Evolutionary conservation across 1,140 invertebrate genomes (phyloP), one percentile per base, ranked within the genome.

Genomic region (Solenopsis invicta): DNA sequence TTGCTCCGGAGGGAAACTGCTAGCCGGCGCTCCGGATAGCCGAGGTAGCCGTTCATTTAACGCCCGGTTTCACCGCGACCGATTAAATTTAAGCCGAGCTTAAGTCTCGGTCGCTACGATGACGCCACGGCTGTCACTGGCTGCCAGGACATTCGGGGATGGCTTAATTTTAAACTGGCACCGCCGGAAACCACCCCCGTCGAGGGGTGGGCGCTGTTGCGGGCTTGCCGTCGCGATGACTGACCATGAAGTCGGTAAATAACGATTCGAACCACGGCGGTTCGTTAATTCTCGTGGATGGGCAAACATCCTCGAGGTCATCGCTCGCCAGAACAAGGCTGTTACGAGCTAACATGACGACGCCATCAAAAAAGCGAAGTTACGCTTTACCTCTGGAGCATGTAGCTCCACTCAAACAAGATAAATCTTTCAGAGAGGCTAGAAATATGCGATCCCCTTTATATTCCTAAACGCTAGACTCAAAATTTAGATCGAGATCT

Each of bases 11-110:
- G 37, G 64, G 62, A 69, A 41, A 66, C 48, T 52, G n/a, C 76
- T 24, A 48, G 45, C 21, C 21, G 54, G 16, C 16, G 37, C 34
- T 72, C 69, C 59, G 37, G 62, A 86, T 45, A 34, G 41, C 13
- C 37, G 50, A 29, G 81, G 41, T 52, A 61, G 45, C n/a, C 69
- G 69, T 86, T 72, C 82, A 54, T 89, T 89, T 87, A 89, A 89
- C 76, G 84, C 54, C 71, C 62, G 75, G 61, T 82, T 89, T 77
- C 88, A 37, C 29, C 87, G 85, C 29, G 52, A 54, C 85, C 66
- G 67, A 66, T 90, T 89, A 74, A 87, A 89, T 89, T 87, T 78
- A 84, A 87, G 78, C 72, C 67, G 37, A 52, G 61, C 37, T 77
- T 71, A 86, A 87, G 50, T 61, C 13, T 56, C 72, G 34, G 50